phyloP scores from a whole-genome alignment of 2,888 invertebrate species.

The Oligia fasciuncula region DNA sequence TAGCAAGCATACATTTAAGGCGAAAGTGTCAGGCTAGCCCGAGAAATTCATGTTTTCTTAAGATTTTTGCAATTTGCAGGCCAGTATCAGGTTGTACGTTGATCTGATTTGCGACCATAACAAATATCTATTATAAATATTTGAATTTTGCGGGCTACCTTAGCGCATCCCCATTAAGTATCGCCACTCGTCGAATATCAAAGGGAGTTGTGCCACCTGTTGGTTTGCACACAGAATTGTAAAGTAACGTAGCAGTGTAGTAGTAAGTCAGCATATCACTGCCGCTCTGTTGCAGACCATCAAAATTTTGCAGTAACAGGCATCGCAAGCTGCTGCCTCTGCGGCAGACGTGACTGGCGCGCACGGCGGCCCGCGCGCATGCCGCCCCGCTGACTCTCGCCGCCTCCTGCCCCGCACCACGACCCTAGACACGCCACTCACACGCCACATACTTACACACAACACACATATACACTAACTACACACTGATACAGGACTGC shows the following conservation, averaged over 20 bases:
- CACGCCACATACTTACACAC: conserved; percentile 10
- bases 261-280: conserved; percentile 46
- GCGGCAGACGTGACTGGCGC: conserved; percentile 98
- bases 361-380: conserved; percentile 81
- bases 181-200: not conserved
- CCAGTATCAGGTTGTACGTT: not conserved
- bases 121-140: not conserved
- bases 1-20: not conserved
- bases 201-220: not conserved
- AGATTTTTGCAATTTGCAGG: not conserved
- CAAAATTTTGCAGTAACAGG: conserved; percentile 98
- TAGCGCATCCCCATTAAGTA: not conserved
- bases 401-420: conserved; percentile 52
- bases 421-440: conserved; percentile 25
- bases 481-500: conserved; percentile 47
- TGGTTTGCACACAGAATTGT: not conserved
- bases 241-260: conserved; percentile 4
- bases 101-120: not conserved
- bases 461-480: conserved; percentile 23
- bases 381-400: conserved; percentile 72
- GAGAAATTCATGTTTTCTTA: not conserved
- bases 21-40: not conserved
- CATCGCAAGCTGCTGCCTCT: conserved; percentile 99
- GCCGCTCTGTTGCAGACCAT: conserved; percentile 74
- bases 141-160: not conserved